Base-by-base conservation (phyloP, 2,888 invertebrate genomes). In the Teleiodes luculella region DNA sequence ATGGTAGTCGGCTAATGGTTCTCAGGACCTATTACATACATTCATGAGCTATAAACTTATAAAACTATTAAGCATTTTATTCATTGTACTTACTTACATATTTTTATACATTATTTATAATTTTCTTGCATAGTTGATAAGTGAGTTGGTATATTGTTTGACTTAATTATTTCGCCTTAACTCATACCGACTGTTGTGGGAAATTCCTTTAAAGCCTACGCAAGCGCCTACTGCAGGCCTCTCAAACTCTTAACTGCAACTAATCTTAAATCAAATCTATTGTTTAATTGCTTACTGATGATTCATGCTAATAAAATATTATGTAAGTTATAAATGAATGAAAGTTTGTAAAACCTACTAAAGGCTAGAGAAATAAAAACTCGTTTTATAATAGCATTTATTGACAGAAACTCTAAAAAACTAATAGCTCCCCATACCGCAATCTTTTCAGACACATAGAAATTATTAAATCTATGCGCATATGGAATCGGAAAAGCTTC, bases 191-290 rank as follows among this genome's bases (percentile, higher is more conserved):
- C 10, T 33, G 18, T 1, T 33, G 18, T 47, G 31, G 18, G 47
- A 16, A 57, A 37, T 45, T 33, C 49, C 45, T 35, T 54, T 47
- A 11, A 14, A 39, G 47, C 59, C 52, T 52, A 55, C 48, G 30
- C 24, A 37, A 1, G 39, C 52, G 33, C 53, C 53, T 53, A 39
- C 53, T 45, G 41, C 46, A 28, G 7, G 31, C 3, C 52, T 52
- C 13, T 33, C 36, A 37, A 18, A n/a, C 20, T 49, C 43, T 24
- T 24, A 49, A 49, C 20, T 39, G 18, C 47, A 51, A 46, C 49
- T 53, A 33, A 56, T 56, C 28, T 46, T 13, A 51, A 53, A 53
- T n/a, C 37, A 30, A 30, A 35, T 43, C 50, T 41, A 56, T 56
- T 56, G 56, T 56, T 49, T 39, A 5, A 35, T 52, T 52, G 48